These are phyloP conservation scores for Beris chalybata DNA, from an alignment of 2,888 invertebrate species.

Conservation along the genomic window DNA sequence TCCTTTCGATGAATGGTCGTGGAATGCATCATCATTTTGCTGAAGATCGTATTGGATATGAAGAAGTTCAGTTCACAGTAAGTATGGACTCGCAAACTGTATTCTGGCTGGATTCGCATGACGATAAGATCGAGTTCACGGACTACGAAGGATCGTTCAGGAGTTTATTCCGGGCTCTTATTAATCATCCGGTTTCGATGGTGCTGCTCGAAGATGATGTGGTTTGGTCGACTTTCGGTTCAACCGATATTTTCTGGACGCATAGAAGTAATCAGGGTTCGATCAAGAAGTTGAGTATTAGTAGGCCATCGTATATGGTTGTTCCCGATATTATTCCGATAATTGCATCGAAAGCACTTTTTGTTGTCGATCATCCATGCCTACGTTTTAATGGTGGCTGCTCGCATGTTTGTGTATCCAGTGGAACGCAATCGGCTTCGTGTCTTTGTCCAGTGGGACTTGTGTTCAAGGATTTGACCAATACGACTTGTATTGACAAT, in stretches of 20 bases:
- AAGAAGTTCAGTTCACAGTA: constrained; percentile 56
- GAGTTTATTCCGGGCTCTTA: constrained; percentile 56
- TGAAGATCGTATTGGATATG: constrained; percentile 51
- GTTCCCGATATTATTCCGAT: constrained; percentile 38
- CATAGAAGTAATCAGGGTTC: constrained; percentile 56
- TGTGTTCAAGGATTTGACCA: constrained; percentile 56
- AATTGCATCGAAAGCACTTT: constrained; percentile 30
- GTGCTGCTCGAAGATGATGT: constrained; percentile 65
- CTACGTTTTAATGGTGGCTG: constrained; percentile 65
- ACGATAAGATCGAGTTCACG: constrained; percentile 66
- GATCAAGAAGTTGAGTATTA: constrained; percentile 49
- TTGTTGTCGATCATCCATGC: constrained; percentile 61
- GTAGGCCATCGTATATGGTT: constrained; percentile 45
- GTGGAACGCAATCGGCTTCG: constrained; percentile 48
- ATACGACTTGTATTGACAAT: constrained; percentile 62
- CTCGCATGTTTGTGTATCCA: constrained; percentile 72
- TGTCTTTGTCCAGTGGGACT: constrained; percentile 72
- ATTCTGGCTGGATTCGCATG: constrained; percentile 69
- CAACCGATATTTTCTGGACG: constrained; percentile 64
- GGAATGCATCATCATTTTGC: constrained; percentile 53
- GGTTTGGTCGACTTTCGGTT: constrained; percentile 69
- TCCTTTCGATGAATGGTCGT: constrained; percentile 68
- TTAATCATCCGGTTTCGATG: constrained; percentile 61
- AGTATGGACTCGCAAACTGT: constrained; percentile 62
- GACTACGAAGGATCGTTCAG: constrained; percentile 63